Conservation (phyloP, 2,113 vertebrate species). For the Etia nguti region DNA sequence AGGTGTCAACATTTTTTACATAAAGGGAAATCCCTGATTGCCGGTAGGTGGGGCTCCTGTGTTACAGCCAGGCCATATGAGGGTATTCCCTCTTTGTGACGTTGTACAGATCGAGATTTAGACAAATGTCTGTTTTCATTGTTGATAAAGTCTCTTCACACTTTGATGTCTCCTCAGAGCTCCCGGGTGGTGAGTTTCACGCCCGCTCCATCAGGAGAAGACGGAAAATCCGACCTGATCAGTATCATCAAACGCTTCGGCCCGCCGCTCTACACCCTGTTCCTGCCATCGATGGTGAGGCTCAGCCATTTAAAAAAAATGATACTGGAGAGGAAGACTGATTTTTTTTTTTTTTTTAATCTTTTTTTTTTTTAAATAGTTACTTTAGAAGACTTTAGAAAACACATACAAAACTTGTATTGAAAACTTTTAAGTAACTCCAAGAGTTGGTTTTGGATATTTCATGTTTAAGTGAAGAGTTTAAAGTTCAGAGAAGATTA, state of each 20-base stretch:
- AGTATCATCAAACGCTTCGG: conserved; percentile 66
- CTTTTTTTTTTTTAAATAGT: neutral
- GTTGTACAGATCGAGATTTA: neutral
- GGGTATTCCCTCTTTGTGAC: neutral
- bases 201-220: conserved; percentile 52
- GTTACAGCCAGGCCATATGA: neutral
- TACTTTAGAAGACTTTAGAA: neutral
- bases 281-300: conserved; percentile 61
- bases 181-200: conserved; percentile 66
- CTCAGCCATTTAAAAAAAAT: neutral
- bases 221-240: conserved; percentile 51
- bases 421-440: too few species aligned
- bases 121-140: neutral
- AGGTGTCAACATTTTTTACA: neutral
- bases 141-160: neutral
- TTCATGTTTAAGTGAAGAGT: neutral
- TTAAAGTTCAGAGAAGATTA: neutral
- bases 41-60: neutral
- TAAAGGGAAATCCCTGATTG: neutral
- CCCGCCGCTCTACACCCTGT: conserved; percentile 48
- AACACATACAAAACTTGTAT: neutral
- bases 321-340: neutral
- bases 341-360: neutral
- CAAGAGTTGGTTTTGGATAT: neutral
- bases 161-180: conserved; percentile 22